These are phyloP conservation scores for Therioaphis trifolii DNA, from an alignment of 2,888 invertebrate species.

Conservation along the genomic window DNA sequence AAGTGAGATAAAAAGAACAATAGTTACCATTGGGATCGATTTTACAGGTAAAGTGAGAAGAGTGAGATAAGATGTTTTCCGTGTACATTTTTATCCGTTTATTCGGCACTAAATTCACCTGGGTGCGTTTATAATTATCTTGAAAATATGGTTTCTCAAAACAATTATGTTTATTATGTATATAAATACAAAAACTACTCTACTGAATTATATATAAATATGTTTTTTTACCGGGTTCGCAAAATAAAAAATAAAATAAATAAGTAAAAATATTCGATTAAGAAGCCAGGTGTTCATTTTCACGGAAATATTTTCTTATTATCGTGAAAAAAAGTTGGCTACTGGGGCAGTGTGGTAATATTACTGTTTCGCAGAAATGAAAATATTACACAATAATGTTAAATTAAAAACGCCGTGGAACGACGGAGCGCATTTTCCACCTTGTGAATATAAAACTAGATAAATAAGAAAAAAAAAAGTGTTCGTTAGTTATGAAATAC, in stretches of 20 bases:
- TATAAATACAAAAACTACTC: conserved; percentile 42
- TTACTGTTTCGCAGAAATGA: conserved; percentile 44
- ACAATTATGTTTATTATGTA: conserved; percentile 38
- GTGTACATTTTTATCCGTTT: background rate
- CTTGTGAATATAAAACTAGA: conserved; percentile 54
- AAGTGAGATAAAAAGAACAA: too few relatives aligned
- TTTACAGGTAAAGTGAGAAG: too few relatives aligned
- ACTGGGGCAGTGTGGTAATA: conserved; percentile 24
- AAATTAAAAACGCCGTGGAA: conserved; percentile 38
- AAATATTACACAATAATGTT: conserved; percentile 55
- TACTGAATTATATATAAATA: conserved; percentile 16
- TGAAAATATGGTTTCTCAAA: conserved; percentile 7
- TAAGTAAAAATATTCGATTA: conserved; percentile 36
- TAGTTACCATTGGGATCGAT: too few relatives aligned
- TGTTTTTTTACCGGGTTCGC: conserved; percentile 1
- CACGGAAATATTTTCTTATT: conserved; percentile 45
- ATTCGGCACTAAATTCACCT: background rate
- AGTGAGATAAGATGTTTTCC: too few relatives aligned
- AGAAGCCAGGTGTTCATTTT: conserved; percentile 56
- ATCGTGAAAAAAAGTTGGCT: conserved; percentile 28
- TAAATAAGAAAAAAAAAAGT: conserved; percentile 31
- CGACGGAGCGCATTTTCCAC: conserved; percentile 33
- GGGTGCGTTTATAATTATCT: background rate
- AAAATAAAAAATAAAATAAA: background rate
- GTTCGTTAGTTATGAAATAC: conserved; percentile 23